Evolutionary conservation across 1,140 invertebrate species (phyloP).

Genomic region (Psilanteris sp.): DNA sequence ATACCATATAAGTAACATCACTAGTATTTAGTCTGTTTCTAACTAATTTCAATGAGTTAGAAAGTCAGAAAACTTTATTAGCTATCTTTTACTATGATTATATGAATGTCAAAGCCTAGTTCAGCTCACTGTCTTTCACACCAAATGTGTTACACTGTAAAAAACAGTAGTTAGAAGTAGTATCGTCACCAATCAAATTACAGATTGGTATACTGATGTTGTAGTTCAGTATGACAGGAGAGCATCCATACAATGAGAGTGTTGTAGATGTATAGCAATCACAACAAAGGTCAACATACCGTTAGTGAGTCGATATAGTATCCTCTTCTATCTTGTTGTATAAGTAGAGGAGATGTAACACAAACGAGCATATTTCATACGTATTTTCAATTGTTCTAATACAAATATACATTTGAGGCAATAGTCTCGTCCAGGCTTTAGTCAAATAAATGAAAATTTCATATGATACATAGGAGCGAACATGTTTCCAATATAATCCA

Average conservation of each 20-base stretch:
- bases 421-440: not conserved
- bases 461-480: no score
- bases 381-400: slow-evolving; percentile 9
- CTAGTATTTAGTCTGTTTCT: no score
- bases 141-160: not conserved
- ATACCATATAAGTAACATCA: no score
- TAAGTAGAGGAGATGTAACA: slow-evolving; percentile 8
- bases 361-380: slow-evolving; percentile 16
- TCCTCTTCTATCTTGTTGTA: slow-evolving; percentile 20
- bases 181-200: slow-evolving; percentile 25
- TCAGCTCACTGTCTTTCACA: not conserved
- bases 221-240: slow-evolving; percentile 44
- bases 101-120: not conserved
- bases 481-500: no score
- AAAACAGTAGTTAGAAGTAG: slow-evolving; percentile 12
- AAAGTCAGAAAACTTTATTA: no score
- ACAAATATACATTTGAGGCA: slow-evolving; percentile 11
- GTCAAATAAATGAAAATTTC: not conserved
- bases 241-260: slow-evolving; percentile 32
- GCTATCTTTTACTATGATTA: no score
- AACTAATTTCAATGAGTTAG: no score
- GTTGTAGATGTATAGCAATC: slow-evolving; percentile 52
- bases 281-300: slow-evolving; percentile 58
- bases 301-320: slow-evolving; percentile 51
- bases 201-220: slow-evolving; percentile 14